Percentiles rank a stretch among this genome's conserved stretches.
phyloP scores from a whole-genome alignment of 1,140 invertebrate species.

The Drosophila varians region DNA sequence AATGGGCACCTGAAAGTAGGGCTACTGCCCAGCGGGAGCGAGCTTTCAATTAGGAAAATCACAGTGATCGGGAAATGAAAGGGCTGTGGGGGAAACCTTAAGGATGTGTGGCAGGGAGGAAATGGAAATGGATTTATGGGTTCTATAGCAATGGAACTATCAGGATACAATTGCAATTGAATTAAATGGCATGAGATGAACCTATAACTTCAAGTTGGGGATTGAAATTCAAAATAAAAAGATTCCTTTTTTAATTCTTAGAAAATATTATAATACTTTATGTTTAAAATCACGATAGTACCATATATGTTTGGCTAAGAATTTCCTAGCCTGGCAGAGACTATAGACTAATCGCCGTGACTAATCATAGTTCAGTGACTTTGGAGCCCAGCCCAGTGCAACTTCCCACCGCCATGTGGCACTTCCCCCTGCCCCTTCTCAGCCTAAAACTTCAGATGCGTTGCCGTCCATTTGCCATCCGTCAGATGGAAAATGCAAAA shows the following conservation, averaged over 20 bases:
- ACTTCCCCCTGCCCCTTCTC: background rate
- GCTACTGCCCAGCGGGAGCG: constrained; percentile 28
- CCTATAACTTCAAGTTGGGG: no score
- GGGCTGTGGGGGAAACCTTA: background rate
- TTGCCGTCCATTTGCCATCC: constrained; percentile 59
- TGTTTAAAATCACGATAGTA: no score
- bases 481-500: constrained; percentile 38
- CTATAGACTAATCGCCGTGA: constrained; percentile 41
- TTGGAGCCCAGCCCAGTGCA: constrained; percentile 26
- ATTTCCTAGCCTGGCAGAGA: constrained; percentile 10
- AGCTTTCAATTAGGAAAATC: constrained; percentile 65
- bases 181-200: no score
- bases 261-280: no score
- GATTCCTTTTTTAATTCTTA: no score
- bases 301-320: constrained; percentile 32
- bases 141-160: background rate
- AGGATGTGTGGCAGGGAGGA: constrained; percentile 11
- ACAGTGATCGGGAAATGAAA: constrained; percentile 52
- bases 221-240: no score
- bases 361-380: constrained; percentile 61
- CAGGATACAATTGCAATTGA: background rate
- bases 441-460: constrained; percentile 38
- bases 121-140: constrained; percentile 21
- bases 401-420: constrained; percentile 32
- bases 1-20: constrained; percentile 51